Evolutionary conservation across 2,888 invertebrate species (phyloP).

Genomic region (Apotomis turbidana): DNA sequence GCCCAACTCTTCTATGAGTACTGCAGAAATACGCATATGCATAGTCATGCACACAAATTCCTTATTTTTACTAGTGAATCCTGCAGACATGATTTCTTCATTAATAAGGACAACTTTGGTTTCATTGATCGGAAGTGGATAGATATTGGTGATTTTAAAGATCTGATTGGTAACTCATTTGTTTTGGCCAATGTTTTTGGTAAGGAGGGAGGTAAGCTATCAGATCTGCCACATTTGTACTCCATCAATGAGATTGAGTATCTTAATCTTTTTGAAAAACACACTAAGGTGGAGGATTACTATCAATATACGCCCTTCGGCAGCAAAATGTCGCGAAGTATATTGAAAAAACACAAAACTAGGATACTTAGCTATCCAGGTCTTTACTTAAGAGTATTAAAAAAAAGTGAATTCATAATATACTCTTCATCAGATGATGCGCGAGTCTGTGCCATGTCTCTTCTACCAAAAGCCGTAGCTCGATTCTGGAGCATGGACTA

Average conservation of each 20-base stretch:
- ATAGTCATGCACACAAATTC: slow-evolving; percentile 58
- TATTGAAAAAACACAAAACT: slow-evolving; percentile 21
- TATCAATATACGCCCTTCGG: background rate
- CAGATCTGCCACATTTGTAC: slow-evolving; percentile 48
- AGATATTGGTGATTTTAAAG: slow-evolving; percentile 35
- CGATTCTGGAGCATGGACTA: slow-evolving; percentile 56
- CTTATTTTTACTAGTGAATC: slow-evolving; percentile 55
- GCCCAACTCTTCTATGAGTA: slow-evolving; percentile 57
- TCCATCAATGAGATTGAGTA: slow-evolving; percentile 54
- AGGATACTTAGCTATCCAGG: background rate
- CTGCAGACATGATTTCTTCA: slow-evolving; percentile 56
- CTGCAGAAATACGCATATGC: slow-evolving; percentile 51
- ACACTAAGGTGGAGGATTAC: slow-evolving; percentile 13
- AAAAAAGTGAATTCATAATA: slow-evolving; percentile 45
- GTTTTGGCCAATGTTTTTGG: slow-evolving; percentile 47
- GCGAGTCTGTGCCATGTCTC: slow-evolving; percentile 51
- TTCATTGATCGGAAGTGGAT: no score
- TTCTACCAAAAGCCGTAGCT: slow-evolving; percentile 50
- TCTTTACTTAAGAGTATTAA: background rate
- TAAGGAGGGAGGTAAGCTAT: slow-evolving; percentile 29
- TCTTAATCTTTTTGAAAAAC: slow-evolving; percentile 59
- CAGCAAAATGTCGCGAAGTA: slow-evolving; percentile 5
- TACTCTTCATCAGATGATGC: slow-evolving; percentile 55
- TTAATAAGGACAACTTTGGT: slow-evolving; percentile 6
- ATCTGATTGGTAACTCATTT: slow-evolving; percentile 58